Percentiles rank a stretch among this genome's conserved stretches.
Conservation (phyloP, 2,113 vertebrate genomes). For the Nothoprocta pentlandii region DNA sequence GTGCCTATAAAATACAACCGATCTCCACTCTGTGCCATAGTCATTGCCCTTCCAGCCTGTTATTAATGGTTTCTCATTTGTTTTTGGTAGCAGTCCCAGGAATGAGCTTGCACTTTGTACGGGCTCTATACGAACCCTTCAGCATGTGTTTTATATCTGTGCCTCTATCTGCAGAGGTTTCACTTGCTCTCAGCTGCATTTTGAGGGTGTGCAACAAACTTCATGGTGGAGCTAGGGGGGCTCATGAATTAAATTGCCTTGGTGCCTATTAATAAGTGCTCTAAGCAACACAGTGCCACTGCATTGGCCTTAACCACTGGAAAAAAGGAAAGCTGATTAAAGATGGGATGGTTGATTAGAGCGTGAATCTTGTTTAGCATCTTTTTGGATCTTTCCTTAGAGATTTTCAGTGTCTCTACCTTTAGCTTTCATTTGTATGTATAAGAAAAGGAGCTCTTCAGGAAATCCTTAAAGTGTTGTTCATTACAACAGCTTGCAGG, state of each 20-base stretch:
- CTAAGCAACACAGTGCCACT: background rate
- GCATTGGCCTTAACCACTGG: too few relatives aligned
- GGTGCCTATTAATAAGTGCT: background rate
- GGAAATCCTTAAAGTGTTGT: background rate
- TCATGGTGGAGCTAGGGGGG: background rate
- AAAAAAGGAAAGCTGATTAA: background rate
- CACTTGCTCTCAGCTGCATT: background rate
- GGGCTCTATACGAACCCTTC: too few relatives aligned
- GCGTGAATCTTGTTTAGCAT: background rate
- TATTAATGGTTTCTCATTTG: background rate
- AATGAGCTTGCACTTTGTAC: background rate
- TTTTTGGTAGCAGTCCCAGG: background rate
- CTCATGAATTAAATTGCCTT: background rate
- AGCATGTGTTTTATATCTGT: background rate
- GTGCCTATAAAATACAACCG: background rate
- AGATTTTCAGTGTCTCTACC: background rate
- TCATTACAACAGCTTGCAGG: background rate
- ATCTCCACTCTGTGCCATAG: background rate
- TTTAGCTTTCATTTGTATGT: background rate
- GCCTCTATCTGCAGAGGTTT: background rate
- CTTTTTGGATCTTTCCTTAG: background rate
- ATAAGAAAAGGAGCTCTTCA: background rate
- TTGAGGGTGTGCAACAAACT: background rate
- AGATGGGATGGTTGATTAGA: background rate
- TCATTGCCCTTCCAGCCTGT: background rate